phyloP scores from a whole-genome alignment of 2,888 invertebrate species.

The Drepana falcataria region DNA sequence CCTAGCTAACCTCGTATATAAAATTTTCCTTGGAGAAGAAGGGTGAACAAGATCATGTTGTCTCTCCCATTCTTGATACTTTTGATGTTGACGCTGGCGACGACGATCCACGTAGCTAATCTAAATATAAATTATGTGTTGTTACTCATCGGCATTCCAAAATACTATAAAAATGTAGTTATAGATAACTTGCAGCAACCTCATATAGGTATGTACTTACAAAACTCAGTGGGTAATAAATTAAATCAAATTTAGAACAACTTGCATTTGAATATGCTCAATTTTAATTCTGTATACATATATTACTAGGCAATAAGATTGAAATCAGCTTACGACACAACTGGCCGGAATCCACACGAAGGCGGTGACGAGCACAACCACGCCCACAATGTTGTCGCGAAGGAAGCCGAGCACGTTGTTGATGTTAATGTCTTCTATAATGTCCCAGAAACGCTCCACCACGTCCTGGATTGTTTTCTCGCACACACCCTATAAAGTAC shows the following conservation, averaged over 20 bases:
- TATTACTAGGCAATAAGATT: background rate
- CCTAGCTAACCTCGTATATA: slow-evolving; percentile 77
- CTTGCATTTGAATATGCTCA: too few relatives aligned
- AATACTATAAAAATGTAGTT: background rate
- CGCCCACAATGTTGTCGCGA: slow-evolving; percentile 95
- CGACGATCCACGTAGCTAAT: slow-evolving; percentile 91
- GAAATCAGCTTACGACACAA: slow-evolving; percentile 78
- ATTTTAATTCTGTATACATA: background rate
- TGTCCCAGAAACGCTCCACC: slow-evolving; percentile 97
- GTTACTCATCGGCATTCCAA: background rate
- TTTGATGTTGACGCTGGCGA: slow-evolving; percentile 83
- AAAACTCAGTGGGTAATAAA: too few relatives aligned
- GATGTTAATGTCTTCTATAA: slow-evolving; percentile 97
- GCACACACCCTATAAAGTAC: slow-evolving; percentile 89
- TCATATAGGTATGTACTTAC: too few relatives aligned
- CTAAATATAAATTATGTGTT: slow-evolving; percentile 21
- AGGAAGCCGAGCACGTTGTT: slow-evolving; percentile 93
- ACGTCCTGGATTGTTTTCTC: slow-evolving; percentile 97
- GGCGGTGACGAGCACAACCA: slow-evolving; percentile 93
- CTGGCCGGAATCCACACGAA: slow-evolving; percentile 97
- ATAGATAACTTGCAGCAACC: too few relatives aligned
- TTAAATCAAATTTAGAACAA: too few relatives aligned
- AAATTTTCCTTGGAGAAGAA: slow-evolving; percentile 83
- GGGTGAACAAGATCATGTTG: slow-evolving; percentile 86
- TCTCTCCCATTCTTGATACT: slow-evolving; percentile 84